Evolutionary conservation across 2,888 invertebrate genomes (phyloP).

Genomic region (Plagodis pulveraria): DNA sequence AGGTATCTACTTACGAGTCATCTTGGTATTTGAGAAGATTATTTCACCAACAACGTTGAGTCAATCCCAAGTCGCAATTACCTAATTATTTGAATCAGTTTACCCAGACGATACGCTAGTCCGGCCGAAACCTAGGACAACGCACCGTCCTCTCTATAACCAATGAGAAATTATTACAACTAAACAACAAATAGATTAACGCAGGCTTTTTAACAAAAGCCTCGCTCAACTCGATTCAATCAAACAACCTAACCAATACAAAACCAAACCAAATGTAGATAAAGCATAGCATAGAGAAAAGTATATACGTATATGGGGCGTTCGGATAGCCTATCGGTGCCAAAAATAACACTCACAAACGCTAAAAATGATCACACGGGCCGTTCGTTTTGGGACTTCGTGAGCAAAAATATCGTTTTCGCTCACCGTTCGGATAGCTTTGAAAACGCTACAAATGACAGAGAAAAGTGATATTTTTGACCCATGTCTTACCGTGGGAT

Average conservation of each 20-base stretch:
- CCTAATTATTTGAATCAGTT: slow-evolving; percentile 38
- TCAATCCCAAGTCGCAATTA: slow-evolving; percentile 48
- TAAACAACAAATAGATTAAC: slow-evolving; percentile 61
- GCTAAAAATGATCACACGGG: too few species aligned
- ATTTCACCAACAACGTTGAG: slow-evolving; percentile 51
- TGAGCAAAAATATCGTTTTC: too few species aligned
- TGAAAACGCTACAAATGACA: too few species aligned
- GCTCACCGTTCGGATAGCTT: too few species aligned
- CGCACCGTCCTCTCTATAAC: slow-evolving; percentile 79
- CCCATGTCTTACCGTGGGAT: too few species aligned
- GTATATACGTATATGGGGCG: too few species aligned
- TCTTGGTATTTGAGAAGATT: slow-evolving; percentile 50
- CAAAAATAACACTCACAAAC: too few species aligned
- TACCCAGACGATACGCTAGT: slow-evolving; percentile 83
- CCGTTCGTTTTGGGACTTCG: too few species aligned
- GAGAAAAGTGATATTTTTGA: too few species aligned
- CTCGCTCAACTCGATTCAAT: slow-evolving; percentile 56
- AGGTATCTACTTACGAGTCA: slow-evolving; percentile 76
- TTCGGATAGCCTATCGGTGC: too few species aligned
- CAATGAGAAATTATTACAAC: slow-evolving; percentile 65
- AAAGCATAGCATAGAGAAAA: too few species aligned
- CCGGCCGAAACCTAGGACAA: slow-evolving; percentile 84
- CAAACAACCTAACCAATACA: slow-evolving; percentile 45
- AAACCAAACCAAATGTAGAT: too few species aligned
- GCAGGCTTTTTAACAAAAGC: slow-evolving; percentile 43